Conservation (phyloP, 1,140 invertebrate genomes). For the Listronotus oregonensis region DNA sequence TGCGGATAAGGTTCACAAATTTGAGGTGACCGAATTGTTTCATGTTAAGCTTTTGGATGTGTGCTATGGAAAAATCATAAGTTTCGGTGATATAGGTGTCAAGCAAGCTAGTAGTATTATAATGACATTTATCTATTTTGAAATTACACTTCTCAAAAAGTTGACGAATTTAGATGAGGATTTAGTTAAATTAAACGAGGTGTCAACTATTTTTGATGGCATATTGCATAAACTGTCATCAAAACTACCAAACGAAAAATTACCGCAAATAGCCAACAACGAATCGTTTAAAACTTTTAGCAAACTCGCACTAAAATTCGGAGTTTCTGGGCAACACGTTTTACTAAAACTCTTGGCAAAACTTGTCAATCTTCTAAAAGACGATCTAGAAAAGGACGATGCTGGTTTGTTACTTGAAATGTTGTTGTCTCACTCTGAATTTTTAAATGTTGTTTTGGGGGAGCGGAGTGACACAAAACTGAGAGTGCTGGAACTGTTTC, state of each 20-base stretch:
- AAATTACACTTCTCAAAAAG: slow-evolving; percentile 55
- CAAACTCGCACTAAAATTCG: slow-evolving; percentile 67
- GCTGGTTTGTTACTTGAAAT: slow-evolving; percentile 69
- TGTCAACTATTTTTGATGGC: slow-evolving; percentile 55
- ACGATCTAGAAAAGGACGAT: slow-evolving; percentile 57
- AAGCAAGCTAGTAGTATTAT: slow-evolving; percentile 42
- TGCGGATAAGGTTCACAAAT: slow-evolving; percentile 63
- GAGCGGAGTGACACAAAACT: slow-evolving; percentile 61
- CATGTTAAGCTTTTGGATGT: slow-evolving; percentile 62
- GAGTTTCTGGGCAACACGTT: slow-evolving; percentile 61
- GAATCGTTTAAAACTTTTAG: slow-evolving; percentile 69
- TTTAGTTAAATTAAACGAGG: slow-evolving; percentile 52
- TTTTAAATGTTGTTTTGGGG: slow-evolving; percentile 68
- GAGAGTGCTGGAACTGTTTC: slow-evolving; percentile 65
- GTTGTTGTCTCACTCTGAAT: slow-evolving; percentile 75
- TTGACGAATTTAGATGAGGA: slow-evolving; percentile 40
- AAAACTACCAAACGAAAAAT: background rate
- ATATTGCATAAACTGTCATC: slow-evolving; percentile 50
- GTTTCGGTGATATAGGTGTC: slow-evolving; percentile 18
- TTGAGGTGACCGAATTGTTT: slow-evolving; percentile 62
- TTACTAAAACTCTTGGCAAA: slow-evolving; percentile 62
- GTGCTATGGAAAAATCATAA: slow-evolving; percentile 59
- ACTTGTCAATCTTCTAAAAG: slow-evolving; percentile 60
- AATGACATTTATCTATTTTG: slow-evolving; percentile 51
- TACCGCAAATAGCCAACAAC: slow-evolving; percentile 53